These are phyloP conservation scores for Elachura formosa DNA, from an alignment of 2,113 vertebrate species.

Conservation along the genomic window DNA sequence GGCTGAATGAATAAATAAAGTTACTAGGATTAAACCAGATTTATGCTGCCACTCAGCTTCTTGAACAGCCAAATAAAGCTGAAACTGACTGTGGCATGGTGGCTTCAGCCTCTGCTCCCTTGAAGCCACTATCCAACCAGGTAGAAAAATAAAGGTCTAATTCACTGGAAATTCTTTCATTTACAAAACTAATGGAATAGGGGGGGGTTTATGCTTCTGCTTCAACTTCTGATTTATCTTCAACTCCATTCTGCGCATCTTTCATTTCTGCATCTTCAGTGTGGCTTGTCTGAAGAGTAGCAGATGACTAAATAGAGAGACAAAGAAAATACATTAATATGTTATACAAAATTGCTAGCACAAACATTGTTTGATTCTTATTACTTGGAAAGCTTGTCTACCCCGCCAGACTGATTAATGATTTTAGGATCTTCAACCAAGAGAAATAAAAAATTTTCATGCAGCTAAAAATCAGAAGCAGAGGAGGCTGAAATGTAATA, in stretches of 20 bases:
- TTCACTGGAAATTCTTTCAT: slow-evolving; percentile 78
- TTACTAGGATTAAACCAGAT: slow-evolving; percentile 49
- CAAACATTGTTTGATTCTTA: not conserved
- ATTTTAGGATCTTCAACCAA: not conserved
- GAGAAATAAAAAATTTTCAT: not conserved
- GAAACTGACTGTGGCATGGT: slow-evolving; percentile 26
- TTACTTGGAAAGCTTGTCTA: not conserved
- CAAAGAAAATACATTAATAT: not conserved
- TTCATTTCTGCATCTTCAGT: slow-evolving; percentile 65
- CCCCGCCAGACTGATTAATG: not conserved
- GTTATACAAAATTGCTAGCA: not conserved
- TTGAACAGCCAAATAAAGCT: slow-evolving; percentile 28
- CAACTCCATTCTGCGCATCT: slow-evolving; percentile 58
- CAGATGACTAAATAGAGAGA: slow-evolving; percentile 37
- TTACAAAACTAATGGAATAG: slow-evolving; percentile 75
- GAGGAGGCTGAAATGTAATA: not conserved
- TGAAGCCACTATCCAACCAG: slow-evolving; percentile 69
- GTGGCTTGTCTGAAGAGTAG: slow-evolving; percentile 11
- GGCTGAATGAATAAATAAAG: slow-evolving; percentile 67
- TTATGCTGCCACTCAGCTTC: slow-evolving; percentile 50
- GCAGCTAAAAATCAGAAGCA: not conserved
- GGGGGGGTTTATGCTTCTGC: slow-evolving; percentile 67
- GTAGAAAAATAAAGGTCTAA: slow-evolving; percentile 84
- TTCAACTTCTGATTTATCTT: slow-evolving; percentile 66
- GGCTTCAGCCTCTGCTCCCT: slow-evolving; percentile 55